Evolutionary conservation across 2,888 invertebrate species (phyloP).

Genomic region (Eristalis arbustorum): DNA sequence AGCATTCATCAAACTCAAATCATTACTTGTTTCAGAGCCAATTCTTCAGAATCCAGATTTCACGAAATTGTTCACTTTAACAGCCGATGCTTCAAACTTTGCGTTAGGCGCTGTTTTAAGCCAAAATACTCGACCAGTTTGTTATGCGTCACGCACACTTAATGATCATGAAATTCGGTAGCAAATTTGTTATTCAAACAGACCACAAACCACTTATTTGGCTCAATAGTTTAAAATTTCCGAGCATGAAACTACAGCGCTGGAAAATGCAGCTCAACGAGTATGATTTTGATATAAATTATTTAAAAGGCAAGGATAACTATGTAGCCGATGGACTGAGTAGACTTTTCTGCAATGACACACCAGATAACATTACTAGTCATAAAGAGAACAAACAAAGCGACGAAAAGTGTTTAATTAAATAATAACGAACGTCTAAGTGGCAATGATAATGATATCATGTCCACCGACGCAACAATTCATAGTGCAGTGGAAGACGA

Average conservation of each 20-base stretch:
- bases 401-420: too few relatives aligned
- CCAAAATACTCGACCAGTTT: constrained; percentile 53
- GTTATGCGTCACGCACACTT: constrained; percentile 56
- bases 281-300: too few relatives aligned
- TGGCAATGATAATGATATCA: constrained; percentile 9
- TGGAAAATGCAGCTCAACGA: constrained; percentile 18
- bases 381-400: too few relatives aligned
- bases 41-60: constrained; percentile 60
- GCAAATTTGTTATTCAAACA: too few relatives aligned
- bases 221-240: constrained; percentile 24
- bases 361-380: too few relatives aligned
- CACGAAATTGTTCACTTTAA: constrained; percentile 49
- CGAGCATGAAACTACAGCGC: constrained; percentile 32
- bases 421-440: not conserved
- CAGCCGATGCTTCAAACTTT: constrained; percentile 58
- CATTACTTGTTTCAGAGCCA: constrained; percentile 18
- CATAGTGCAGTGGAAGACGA: constrained; percentile 29
- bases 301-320: constrained; percentile 22
- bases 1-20: constrained; percentile 38
- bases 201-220: too few relatives aligned
- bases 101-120: constrained; percentile 61
- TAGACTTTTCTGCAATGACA: not conserved
- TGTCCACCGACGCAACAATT: constrained; percentile 19
- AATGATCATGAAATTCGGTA: constrained; percentile 55
- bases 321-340: constrained; percentile 3